These are phyloP conservation scores for Apotomis betuletana DNA, from an alignment of 2,888 invertebrate species.

Conservation along the genomic window DNA sequence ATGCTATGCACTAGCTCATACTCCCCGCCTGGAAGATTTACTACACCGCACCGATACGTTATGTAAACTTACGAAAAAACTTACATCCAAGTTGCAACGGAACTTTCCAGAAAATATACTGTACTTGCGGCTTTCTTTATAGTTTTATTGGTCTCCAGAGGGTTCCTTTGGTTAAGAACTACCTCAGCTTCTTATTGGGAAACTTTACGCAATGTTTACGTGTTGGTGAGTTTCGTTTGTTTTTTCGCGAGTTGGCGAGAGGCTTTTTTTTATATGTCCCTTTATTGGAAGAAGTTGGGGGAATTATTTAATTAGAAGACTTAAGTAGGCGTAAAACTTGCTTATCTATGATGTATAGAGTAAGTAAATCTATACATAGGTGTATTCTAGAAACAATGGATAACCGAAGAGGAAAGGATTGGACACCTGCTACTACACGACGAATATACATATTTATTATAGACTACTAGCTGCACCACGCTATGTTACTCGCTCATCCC, in stretches of 20 bases:
- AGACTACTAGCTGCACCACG: too few species aligned
- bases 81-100: slow-evolving; percentile 30
- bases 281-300: slow-evolving; percentile 25
- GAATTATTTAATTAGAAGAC: slow-evolving; percentile 26
- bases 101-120: slow-evolving; percentile 40
- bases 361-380: too few species aligned
- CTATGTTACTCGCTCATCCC: too few species aligned
- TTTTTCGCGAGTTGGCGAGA: slow-evolving; percentile 15
- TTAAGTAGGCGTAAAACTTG: not conserved
- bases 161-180: slow-evolving; percentile 52
- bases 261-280: slow-evolving; percentile 31
- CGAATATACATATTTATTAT: too few species aligned
- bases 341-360: too few species aligned
- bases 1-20: not conserved
- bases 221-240: slow-evolving; percentile 37
- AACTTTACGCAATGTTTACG: slow-evolving; percentile 49
- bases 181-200: slow-evolving; percentile 48
- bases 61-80: slow-evolving; percentile 33
- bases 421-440: too few species aligned
- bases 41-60: slow-evolving; percentile 23
- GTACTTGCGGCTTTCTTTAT: slow-evolving; percentile 48
- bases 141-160: slow-evolving; percentile 52
- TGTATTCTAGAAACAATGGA: too few species aligned
- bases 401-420: too few species aligned
- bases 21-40: slow-evolving; percentile 7